Base-by-base conservation (phyloP, 2,113 vertebrate genomes). In the Aptenodytes forsteri region DNA sequence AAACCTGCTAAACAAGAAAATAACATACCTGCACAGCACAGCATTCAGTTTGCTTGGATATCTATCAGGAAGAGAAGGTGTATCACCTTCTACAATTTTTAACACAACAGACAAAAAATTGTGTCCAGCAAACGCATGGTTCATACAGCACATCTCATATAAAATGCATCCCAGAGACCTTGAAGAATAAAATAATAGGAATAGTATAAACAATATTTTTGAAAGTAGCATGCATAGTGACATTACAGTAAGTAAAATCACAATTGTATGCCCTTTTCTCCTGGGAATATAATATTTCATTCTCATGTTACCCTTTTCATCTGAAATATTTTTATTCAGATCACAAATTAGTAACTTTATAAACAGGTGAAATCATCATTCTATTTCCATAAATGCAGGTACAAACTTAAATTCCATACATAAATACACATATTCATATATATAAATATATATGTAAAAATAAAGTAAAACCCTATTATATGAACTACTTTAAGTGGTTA, bases 101-200 rank as follows among this genome's bases (percentile, higher is more conserved):
- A 98, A 91, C 83, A 99, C 96, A 27, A 99, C 97, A 7, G 98
- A 98, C 83, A 99, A 97, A 97, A 99, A 99, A 95, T 95, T 99
- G 72, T 98, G 98, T 26, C 98, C 99, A 55, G 96, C 87, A 95
- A 99, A 99, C n/a, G 98, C 98, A 13, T 98, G 99, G 58, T 93
- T 97, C 98, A 99, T 95, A 80, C 98, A 98, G 95, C 99, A 99
- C 97, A 99, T 98, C 97, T 99, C 98, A 30, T 98, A 98, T n/a
- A 99, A 97, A 92, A 99, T 98, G 85, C 99, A 99, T 22, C 98
- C 99, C 93, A 99, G 94, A 46, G 99, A 99, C 99, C 99, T 99
- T 67, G n/a, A 93, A 95, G 83, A 85, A 89, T 58, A 94, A 94
- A 94, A 23, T 52, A 84, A 94, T 26, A 87, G 26, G 29, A 66